phyloP scores from a whole-genome alignment of 2,888 invertebrate species.

The Erpobdella octoculata region DNA sequence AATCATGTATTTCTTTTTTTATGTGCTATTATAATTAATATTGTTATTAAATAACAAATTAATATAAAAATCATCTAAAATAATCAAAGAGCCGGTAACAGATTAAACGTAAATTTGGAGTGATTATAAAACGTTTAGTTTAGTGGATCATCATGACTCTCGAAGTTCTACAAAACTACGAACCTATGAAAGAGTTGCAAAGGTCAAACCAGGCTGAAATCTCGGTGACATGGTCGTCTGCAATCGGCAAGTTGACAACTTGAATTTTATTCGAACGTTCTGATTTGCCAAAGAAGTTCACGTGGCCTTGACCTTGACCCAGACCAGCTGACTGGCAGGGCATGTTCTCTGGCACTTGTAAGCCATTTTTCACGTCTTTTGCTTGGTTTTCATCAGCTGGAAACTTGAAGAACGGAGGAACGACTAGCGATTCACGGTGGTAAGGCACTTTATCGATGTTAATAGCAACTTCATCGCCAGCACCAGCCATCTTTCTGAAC shows the following conservation, averaged over 20 bases:
- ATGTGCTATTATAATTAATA: not conserved
- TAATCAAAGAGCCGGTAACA: no score
- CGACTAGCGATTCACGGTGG: not conserved
- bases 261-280: not conserved
- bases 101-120: no score
- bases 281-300: not conserved
- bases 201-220: constrained; percentile 1
- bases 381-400: no score
- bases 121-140: no score
- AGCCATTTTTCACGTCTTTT: no score
- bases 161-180: no score
- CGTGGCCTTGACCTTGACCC: not conserved
- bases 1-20: no score
- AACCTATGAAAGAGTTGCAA: constrained; percentile 1
- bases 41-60: not conserved
- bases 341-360: no score
- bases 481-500: no score
- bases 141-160: no score
- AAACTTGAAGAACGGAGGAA: not conserved
- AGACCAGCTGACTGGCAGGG: not conserved
- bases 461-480: not conserved
- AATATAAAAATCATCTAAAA: no score
- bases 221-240: not conserved
- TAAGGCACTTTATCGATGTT: not conserved
- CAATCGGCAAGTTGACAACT: not conserved